Evolutionary conservation across 1,140 invertebrate genomes (phyloP).

Genomic region (Heliothis virescens): DNA sequence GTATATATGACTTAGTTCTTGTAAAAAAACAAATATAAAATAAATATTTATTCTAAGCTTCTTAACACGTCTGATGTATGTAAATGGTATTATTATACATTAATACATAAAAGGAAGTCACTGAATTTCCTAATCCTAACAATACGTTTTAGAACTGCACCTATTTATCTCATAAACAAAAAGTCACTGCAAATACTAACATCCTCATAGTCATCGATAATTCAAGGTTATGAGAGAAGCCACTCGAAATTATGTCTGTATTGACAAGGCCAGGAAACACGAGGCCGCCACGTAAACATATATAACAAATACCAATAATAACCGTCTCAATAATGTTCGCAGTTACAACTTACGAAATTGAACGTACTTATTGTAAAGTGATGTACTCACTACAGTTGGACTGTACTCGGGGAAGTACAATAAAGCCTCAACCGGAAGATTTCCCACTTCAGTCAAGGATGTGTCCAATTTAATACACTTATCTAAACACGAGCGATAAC

Average conservation of each 20-base stretch:
- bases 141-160: not conserved
- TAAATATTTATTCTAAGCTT: too few relatives aligned
- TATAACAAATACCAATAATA: slow-evolving; percentile 49
- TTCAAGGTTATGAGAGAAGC: slow-evolving; percentile 69
- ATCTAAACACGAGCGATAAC: not conserved
- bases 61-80: too few relatives aligned
- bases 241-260: slow-evolving; percentile 60
- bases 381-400: not conserved
- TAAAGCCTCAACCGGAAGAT: slow-evolving; percentile 17
- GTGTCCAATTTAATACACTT: slow-evolving; percentile 13
- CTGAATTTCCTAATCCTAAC: not conserved
- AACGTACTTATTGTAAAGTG: slow-evolving; percentile 12
- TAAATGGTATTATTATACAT: too few relatives aligned
- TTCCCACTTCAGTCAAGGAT: slow-evolving; percentile 12
- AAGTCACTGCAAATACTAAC: slow-evolving; percentile 69
- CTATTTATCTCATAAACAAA: not conserved
- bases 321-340: slow-evolving; percentile 19
- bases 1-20: too few relatives aligned
- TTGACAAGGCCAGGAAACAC: slow-evolving; percentile 70
- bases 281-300: slow-evolving; percentile 59
- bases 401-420: slow-evolving; percentile 5
- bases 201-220: slow-evolving; percentile 76
- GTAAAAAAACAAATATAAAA: too few relatives aligned
- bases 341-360: slow-evolving; percentile 21
- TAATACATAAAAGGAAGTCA: too few relatives aligned